Percentiles rank a stretch among this genome's conserved stretches.
phyloP scores from a whole-genome alignment of 2,797 vertebrate genomes.

The Ceryle rudis region DNA sequence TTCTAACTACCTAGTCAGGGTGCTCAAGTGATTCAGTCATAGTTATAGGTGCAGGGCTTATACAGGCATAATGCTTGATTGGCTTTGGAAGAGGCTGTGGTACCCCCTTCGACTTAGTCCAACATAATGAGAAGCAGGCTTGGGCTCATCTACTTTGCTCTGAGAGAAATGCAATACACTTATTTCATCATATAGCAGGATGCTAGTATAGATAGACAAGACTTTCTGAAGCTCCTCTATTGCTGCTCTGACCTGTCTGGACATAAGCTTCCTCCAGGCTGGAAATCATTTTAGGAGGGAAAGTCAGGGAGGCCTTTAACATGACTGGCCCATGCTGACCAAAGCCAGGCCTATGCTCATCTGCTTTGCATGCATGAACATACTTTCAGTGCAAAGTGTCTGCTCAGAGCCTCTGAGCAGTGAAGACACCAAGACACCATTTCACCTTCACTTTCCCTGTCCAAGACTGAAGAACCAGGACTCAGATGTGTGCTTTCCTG shows the following conservation, averaged over 20 bases:
- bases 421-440: background rate
- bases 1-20: background rate
- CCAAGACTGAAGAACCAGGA: background rate
- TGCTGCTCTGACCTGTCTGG: background rate
- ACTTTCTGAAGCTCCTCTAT: background rate
- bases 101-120: background rate
- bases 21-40: background rate
- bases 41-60: background rate
- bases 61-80: fast-evolving
- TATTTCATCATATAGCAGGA: background rate
- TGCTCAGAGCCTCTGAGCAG: background rate
- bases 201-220: background rate
- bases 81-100: background rate
- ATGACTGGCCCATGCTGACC: background rate
- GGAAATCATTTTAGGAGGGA: background rate
- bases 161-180: background rate
- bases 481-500: background rate
- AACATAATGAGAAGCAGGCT: background rate
- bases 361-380: background rate
- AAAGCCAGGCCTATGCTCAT: background rate
- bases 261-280: background rate
- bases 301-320: fast-evolving
- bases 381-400: background rate
- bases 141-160: background rate
- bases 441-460: background rate